Percentiles rank a stretch among this genome's conserved stretches.
phyloP scores from a whole-genome alignment of 2,113 vertebrate genomes.

The Charadrius vociferus region DNA sequence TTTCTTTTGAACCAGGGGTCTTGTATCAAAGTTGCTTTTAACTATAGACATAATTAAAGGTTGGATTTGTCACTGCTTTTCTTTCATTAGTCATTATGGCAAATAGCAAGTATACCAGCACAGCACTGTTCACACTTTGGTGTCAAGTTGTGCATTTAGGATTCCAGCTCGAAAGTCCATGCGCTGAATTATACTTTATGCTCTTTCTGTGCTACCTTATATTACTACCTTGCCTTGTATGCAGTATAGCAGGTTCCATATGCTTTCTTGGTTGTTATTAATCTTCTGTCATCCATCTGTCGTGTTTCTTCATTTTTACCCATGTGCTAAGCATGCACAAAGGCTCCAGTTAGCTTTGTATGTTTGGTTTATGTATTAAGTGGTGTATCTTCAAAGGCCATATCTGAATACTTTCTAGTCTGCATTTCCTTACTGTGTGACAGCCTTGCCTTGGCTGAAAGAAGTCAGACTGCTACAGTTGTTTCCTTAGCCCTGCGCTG shows the following conservation, averaged over 20 bases:
- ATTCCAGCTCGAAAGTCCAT: background rate
- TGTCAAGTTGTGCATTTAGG: background rate
- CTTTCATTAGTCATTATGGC: background rate
- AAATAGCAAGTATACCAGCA: background rate
- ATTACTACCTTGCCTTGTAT: background rate
- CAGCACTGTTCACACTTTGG: background rate
- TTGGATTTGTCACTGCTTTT: background rate
- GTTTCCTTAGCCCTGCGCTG: background rate
- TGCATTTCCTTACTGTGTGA: background rate
- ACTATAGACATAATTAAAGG: background rate
- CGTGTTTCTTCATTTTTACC: background rate
- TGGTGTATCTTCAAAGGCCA: background rate
- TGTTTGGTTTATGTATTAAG: background rate
- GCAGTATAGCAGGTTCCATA: background rate
- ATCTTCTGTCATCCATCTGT: background rate
- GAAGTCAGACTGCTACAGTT: background rate
- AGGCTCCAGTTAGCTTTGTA: background rate
- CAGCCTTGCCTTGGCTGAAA: background rate
- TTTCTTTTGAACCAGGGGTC: background rate
- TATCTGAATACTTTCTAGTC: background rate
- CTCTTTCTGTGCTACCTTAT: background rate
- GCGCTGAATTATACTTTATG: background rate
- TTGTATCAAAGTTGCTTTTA: background rate
- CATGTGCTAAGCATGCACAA: background rate
- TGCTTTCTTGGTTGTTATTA: background rate